Evolutionary conservation across 2,113 vertebrate species (phyloP), one percentile per base, ranked within the genome.

Genomic region (Heteronetta atricapilla): DNA sequence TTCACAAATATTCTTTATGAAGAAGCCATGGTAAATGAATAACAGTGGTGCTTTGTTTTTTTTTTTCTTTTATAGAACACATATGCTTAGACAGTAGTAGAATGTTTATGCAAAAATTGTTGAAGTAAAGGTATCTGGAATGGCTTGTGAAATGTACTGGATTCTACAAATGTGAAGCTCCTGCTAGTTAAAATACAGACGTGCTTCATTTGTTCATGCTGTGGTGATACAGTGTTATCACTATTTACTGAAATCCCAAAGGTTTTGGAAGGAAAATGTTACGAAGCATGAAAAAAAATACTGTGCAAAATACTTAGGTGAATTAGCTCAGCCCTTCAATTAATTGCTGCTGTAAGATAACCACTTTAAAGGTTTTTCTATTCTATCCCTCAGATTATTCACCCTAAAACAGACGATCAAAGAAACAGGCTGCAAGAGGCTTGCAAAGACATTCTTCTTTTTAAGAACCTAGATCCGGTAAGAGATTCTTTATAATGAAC

Each of bases 341-440:
- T 64, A 66, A 23, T 72, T 58, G 73, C 56, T 81, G 20, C 74
- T 86, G 1, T 56, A 46, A 55, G 44, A 72, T 87, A 73, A 86
- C 63, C 53, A 83, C 63, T 83, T 67, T 31, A 82, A 96, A 77
- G 66, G 28, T 33, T 94, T 92, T 96, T 94, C 84, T 96, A 4
- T 66, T 94, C 8, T 94, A 70, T 89, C 38, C 94, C 97, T 77
- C 97, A 99, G 99, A 98, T 99, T 96, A 99, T 99, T 96, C 96
- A 99, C 96, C 99, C 99, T 74, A 99, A 99, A 98, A 99, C 99
- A 86, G 99, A 99, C 68, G 99, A 99, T 98, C 99, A 99, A 95
- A 98, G 99, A 95, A 99, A 99, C 94, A 98, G 99, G 96, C 98
- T 99, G 88, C 99, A 99, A 97, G 99, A 99, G 95, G 99, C 99